These are phyloP conservation scores for Pterophyllum scalare DNA, from an alignment of 2,113 vertebrate genomes.

Conservation along the genomic window DNA sequence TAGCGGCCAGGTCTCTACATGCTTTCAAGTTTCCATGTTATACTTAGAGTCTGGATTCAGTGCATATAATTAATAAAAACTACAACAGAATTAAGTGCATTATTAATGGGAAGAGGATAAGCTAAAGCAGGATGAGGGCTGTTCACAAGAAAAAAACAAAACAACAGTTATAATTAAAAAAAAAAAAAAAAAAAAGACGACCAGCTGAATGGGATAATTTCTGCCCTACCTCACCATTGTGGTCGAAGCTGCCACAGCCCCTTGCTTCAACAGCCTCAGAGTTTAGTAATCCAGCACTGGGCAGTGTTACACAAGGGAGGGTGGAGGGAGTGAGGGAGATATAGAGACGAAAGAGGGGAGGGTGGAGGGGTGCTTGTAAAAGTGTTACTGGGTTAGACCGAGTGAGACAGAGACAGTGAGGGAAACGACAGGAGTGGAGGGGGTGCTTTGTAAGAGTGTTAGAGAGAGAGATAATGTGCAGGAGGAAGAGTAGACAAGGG, in stretches of 20 bases:
- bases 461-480: slow-evolving; percentile 31
- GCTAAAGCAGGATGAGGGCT: not conserved
- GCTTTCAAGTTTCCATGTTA: slow-evolving; percentile 1
- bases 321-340: slow-evolving; percentile 28
- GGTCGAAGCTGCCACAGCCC: slow-evolving; percentile 70
- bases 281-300: slow-evolving; percentile 78
- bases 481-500: slow-evolving; percentile 24
- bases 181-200: not conserved
- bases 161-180: not conserved
- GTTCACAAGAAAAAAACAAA: not conserved
- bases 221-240: slow-evolving; percentile 87
- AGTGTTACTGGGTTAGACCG: slow-evolving; percentile 62
- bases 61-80: not conserved
- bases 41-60: not conserved
- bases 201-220: slow-evolving; percentile 32
- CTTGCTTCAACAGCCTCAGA: slow-evolving; percentile 62
- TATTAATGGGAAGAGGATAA: slow-evolving; percentile 6
- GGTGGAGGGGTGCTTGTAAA: slow-evolving; percentile 49
- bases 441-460: slow-evolving; percentile 59
- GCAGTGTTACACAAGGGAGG: slow-evolving; percentile 71
- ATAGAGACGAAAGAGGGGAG: slow-evolving; percentile 26
- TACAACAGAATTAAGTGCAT: not conserved
- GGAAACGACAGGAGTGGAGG: slow-evolving; percentile 17
- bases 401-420: slow-evolving; percentile 59
- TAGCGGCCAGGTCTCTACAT: not conserved